Conservation (phyloP, 2,113 vertebrate genomes). For the Gopherus evgoodei region DNA sequence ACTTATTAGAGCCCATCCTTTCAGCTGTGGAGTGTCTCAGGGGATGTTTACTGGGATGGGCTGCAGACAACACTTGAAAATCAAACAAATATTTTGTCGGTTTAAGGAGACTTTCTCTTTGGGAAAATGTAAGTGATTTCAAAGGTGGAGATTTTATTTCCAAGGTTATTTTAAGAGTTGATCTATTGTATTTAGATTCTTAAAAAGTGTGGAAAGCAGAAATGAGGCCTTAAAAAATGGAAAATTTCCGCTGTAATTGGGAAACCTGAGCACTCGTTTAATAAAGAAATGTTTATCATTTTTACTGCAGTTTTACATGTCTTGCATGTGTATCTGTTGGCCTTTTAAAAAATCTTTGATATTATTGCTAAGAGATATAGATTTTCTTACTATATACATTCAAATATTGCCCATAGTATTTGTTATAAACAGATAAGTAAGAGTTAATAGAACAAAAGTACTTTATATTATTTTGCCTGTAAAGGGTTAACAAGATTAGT, state of each 20-base stretch:
- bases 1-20: not conserved
- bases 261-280: slow-evolving; percentile 67
- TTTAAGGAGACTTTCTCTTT: not conserved
- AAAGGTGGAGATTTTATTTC: not conserved
- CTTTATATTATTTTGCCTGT: too few relatives aligned
- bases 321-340: not conserved
- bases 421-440: too few relatives aligned
- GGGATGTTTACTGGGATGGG: not conserved
- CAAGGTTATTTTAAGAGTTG: not conserved
- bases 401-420: not conserved
- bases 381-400: not conserved
- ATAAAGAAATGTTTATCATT: slow-evolving; percentile 57
- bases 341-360: not conserved
- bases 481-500: too few relatives aligned
- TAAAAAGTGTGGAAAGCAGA: not conserved
- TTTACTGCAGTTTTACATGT: not conserved
- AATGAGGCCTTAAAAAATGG: not conserved
- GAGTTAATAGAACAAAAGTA: too few relatives aligned
- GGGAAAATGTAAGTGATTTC: not conserved
- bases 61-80: not conserved
- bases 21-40: not conserved
- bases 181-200: not conserved
- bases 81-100: not conserved
- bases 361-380: not conserved
- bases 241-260: not conserved